Evolutionary conservation across 2,113 vertebrate genomes (phyloP), one percentile per base, ranked within the genome.

Genomic region (Laterallus jamaicensis): DNA sequence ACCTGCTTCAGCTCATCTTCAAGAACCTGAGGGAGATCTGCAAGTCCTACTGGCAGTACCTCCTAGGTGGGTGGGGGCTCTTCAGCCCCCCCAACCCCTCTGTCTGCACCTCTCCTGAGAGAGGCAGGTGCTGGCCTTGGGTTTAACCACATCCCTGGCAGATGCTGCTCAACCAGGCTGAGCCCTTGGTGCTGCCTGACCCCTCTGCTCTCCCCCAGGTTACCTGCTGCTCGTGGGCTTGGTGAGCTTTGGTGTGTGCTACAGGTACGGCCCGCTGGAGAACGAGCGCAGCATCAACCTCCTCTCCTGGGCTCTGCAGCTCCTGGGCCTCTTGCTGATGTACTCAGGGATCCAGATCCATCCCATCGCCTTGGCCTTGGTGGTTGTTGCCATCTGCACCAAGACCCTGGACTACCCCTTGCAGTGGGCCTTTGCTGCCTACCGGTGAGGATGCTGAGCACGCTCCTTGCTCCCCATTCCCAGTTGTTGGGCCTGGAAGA

Each of bases 241-340:
- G 49, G 19, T 99, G 96, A 99, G 99, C 96, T 99, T 99, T 26
- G 98, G 98, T 0, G 98, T 99, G 67, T 99, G 99, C 96, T 99
- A 99, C 96, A 98, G 98, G 55, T 98, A 99, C 12, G 99, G 99
- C 15, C 99, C 99, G 4, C 86, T 99, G 96, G 98, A 98, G 97
- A 98, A 99, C 11, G 83, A 99, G 75, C 98, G 98, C 80, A 99
- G 98, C 96, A 98, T 99, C 81, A 99, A 98, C 96, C 98, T 99
- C 92, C 97, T 99, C 60, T 99, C 99, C 14, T 99, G 99, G 99
- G 96, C 98, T 6, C 97, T 99, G 97, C 99, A 99, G 98, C 95
- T 99, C 18, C 95, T 98, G 71, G 99, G 99, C 52, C 97, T 99
- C 26, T 82, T 99, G 42, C 94, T 99, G 42, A 97, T 99, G 66